Conservation (phyloP, 2,888 invertebrate species). For the Aethes cnicana region DNA sequence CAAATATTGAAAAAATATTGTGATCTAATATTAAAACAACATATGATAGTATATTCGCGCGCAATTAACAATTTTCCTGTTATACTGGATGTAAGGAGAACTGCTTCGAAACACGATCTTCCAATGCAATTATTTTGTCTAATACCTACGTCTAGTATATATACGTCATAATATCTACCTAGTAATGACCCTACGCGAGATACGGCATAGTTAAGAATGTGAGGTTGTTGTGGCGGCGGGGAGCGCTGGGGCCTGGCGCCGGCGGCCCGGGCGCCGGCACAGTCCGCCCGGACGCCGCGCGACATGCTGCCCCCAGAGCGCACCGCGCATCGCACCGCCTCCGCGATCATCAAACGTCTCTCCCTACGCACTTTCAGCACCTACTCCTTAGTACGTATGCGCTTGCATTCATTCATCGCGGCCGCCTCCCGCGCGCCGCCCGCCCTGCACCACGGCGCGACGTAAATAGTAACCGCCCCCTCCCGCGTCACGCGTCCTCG, state of each 20-base stretch:
- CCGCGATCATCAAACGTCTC: conserved; percentile 73
- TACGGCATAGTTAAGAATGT: conserved; percentile 24
- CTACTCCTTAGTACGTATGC: conserved; percentile 77
- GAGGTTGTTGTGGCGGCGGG: conserved; percentile 31
- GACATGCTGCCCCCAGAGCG: conserved; percentile 77
- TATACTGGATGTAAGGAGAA: too few relatives aligned
- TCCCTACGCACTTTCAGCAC: conserved; percentile 71
- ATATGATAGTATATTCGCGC: too few relatives aligned
- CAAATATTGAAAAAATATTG: too few relatives aligned
- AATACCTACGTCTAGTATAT: too few relatives aligned
- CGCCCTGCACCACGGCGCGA: conserved; percentile 61
- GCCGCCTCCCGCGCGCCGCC: conserved; percentile 61
- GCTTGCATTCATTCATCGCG: conserved; percentile 68
- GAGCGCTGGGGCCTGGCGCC: conserved; percentile 37
- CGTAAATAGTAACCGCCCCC: conserved; percentile 73
- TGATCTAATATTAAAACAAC: too few relatives aligned
- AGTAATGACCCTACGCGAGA: conserved; percentile 21
- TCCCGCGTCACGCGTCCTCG: conserved; percentile 59
- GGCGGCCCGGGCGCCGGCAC: conserved; percentile 45
- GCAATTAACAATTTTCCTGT: too few relatives aligned
- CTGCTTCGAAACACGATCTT: too few relatives aligned
- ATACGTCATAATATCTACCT: conserved; percentile 25
- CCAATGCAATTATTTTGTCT: conserved; percentile 5
- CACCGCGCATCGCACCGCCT: conserved; percentile 66
- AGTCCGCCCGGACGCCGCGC: conserved; percentile 64